Evolutionary conservation across 2,888 invertebrate species (phyloP), one percentile per base, ranked within the genome.

Genomic region (Trichacis sp.): DNA sequence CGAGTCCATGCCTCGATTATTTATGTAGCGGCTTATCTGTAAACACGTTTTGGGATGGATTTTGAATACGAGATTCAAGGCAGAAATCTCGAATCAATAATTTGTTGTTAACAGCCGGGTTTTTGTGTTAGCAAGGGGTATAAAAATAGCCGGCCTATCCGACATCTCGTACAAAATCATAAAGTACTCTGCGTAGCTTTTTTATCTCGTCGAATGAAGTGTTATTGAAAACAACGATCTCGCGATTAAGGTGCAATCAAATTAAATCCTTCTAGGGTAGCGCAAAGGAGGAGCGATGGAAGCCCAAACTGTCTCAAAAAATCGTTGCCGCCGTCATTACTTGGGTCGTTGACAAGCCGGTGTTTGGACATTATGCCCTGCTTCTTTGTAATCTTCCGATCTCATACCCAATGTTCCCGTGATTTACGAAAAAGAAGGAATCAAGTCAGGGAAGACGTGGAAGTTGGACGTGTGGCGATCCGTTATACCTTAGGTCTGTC

Each of bases 361-460:
- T 77, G 76, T 81, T 79, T 78, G 73, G 76, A 77, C 78, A 76
- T 79, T 73, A 77, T 79, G 77, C 75, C 72, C 73, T 72, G 74
- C 73, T 80, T 80, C 78, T 69, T 69, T 74, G 73, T 79, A 81
- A 81, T 80, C 80, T 72, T 62, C 65, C 66, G 76, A 79, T 80
- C 79, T 79, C 8, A 24, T 65, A 68, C 56, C 51, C 55, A 46
- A 19, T 29, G 51, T 40, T 48, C 51, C 24, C 49, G 51, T 48
- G 50, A 48, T 46, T 47, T 57, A 20, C 45, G 33, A 64, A 49
- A 65, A 45, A 45, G 20, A 24, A 20, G 14, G 49, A 52, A 40
- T 36, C 38, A 51, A 38, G 43, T 30, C 14, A 40, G 19, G 17
- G 51, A 62, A 61, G 68, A 60, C 40, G 36, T 12, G 46, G 67